Base-by-base conservation (phyloP, 1,140 invertebrate genomes). In the Brachionus angularis region DNA sequence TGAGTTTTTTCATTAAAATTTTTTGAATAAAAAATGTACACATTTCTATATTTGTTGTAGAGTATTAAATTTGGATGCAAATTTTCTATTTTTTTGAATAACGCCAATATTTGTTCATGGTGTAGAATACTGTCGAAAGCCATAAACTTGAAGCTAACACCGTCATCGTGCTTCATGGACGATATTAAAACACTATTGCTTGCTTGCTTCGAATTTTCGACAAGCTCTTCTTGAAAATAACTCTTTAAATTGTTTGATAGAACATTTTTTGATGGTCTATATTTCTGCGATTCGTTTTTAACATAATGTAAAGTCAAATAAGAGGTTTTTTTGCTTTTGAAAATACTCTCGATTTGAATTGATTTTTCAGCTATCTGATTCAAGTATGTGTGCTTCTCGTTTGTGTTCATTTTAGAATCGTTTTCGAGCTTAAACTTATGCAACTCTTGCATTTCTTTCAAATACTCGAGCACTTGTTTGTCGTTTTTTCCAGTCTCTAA, bases 21-120 rank as follows among this genome's bases (percentile, higher is more conserved):
- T 36, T 34, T 58, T 21, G 53, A 58, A 39, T 58, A 58, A 36
- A 58, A 58, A 14, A 58, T 58, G 25, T 58, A 58, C 36, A 58
- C 21, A 42, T 58, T 58, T 39, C 53, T 58, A 23, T 58, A 58
- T 23, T 58, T 58, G 21, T 58, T 58, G 12, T 58, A 58, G 12
- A 58, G 21, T 21, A 58, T 58, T 14, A 58, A 25, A 58, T 58
- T 39, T 8, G 53, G 53, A 58, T 58, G 53, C 18, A 58, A 39
- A 23, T 39, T 3, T 12, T 33, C 7, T 3, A 58, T 39, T 39
- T 58, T 58, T 7, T 8, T 14, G 25, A 58, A 39, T 0, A 39
- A 31, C 23, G 8, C 10, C 21, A 58, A 39, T n/a, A 58, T 58
- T 58, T 58, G 53, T 4, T 58, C 53, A 27, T 58, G 53, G 14